phyloP scores from a whole-genome alignment of 2,888 invertebrate genomes.

The Loripinus fragilis region DNA sequence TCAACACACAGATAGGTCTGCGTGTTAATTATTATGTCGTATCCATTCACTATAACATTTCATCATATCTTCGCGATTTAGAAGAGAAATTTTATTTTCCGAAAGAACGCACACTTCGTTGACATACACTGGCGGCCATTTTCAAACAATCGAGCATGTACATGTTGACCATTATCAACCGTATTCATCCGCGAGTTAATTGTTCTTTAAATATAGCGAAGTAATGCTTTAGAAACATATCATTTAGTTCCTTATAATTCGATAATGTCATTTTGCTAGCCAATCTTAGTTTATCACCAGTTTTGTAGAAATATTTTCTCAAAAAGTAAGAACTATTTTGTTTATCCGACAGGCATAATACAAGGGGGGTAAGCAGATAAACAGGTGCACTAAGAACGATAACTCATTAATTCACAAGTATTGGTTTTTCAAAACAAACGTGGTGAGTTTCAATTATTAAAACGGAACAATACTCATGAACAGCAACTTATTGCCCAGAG shows the following conservation, averaged over 20 bases:
- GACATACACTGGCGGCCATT: slow-evolving; percentile 70
- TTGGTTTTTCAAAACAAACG: too few relatives aligned
- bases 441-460: too few relatives aligned
- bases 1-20: slow-evolving; percentile 20
- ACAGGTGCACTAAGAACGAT: slow-evolving; percentile 5
- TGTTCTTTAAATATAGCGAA: not conserved
- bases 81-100: not conserved
- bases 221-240: too few relatives aligned
- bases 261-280: too few relatives aligned
- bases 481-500: too few relatives aligned
- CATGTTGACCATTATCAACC: slow-evolving; percentile 58
- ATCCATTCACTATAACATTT: not conserved
- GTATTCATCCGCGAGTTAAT: slow-evolving; percentile 53
- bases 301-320: too few relatives aligned
- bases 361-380: slow-evolving; percentile 2
- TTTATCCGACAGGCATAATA: not conserved
- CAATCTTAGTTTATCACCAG: too few relatives aligned
- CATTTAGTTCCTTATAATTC: too few relatives aligned
- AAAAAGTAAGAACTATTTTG: slow-evolving; percentile 1
- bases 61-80: not conserved
- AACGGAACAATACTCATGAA: too few relatives aligned
- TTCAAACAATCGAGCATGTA: slow-evolving; percentile 74
- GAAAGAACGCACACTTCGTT: slow-evolving; percentile 14
- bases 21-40: slow-evolving; percentile 29
- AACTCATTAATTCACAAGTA: too few relatives aligned